These are phyloP conservation scores for Orchesellides sinensis DNA, from an alignment of 2,888 invertebrate genomes.

Conservation along the genomic window DNA sequence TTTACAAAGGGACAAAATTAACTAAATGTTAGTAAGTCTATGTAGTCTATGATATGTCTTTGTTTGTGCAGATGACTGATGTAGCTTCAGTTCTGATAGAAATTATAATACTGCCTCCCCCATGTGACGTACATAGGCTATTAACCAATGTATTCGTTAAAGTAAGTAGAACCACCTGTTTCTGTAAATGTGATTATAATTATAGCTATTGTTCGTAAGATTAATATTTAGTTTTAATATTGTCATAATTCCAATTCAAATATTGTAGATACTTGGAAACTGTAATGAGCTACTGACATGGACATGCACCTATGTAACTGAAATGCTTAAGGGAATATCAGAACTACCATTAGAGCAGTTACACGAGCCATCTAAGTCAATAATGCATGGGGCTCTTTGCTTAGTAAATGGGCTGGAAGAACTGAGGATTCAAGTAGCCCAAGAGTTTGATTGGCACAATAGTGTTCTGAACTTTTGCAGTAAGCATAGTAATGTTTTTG, in stretches of 20 bases:
- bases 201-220: background rate
- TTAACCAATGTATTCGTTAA: slow-evolving; percentile 50
- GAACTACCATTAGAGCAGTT: slow-evolving; percentile 34
- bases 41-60: background rate
- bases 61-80: slow-evolving; percentile 40
- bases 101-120: slow-evolving; percentile 45
- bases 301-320: slow-evolving; percentile 57
- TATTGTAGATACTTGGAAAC: slow-evolving; percentile 41
- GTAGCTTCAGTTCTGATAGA: slow-evolving; percentile 47
- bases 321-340: slow-evolving; percentile 49
- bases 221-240: background rate
- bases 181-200: background rate
- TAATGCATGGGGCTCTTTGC: slow-evolving; percentile 48
- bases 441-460: slow-evolving; percentile 57
- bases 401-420: slow-evolving; percentile 51
- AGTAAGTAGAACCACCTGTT: slow-evolving; percentile 36
- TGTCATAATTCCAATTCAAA: background rate
- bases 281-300: slow-evolving; percentile 58
- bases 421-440: slow-evolving; percentile 55
- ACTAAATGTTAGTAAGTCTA: background rate
- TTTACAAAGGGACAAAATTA: too few species aligned
- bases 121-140: slow-evolving; percentile 39
- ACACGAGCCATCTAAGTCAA: slow-evolving; percentile 34
- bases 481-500: slow-evolving; percentile 18
- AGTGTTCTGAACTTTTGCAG: slow-evolving; percentile 37